These are phyloP conservation scores for Menura novaehollandiae DNA, from an alignment of 2,113 vertebrate genomes.

Conservation along the genomic window DNA sequence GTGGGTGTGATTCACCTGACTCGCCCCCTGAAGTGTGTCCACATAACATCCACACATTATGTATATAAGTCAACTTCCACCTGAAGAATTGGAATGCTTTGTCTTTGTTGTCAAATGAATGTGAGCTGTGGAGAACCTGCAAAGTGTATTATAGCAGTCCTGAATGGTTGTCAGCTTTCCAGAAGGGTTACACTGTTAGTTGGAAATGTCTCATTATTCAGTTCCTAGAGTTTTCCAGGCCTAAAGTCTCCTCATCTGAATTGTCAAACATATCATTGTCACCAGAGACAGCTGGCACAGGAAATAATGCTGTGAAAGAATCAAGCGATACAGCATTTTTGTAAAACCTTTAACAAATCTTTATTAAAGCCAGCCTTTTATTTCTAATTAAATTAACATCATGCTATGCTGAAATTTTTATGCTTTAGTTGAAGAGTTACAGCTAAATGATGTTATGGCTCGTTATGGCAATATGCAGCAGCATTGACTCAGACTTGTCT, in stretches of 20 bases:
- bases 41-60: fast-evolving
- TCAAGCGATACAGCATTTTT: neutral
- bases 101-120: neutral
- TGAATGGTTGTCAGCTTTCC: neutral
- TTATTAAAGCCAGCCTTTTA: neutral
- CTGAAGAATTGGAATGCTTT: neutral
- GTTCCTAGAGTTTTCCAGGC: neutral
- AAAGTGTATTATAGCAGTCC: neutral
- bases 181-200: fast-evolving
- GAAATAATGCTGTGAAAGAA: neutral
- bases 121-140: neutral
- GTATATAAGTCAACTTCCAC: neutral
- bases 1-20: neutral
- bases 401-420: neutral
- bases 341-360: neutral
- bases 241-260: neutral
- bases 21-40: neutral
- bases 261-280: neutral
- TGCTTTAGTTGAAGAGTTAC: neutral
- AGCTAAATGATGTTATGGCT: neutral
- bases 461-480: neutral
- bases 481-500: neutral
- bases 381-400: constrained; percentile 19
- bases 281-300: neutral
- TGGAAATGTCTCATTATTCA: neutral